These are phyloP conservation scores for Samia ricini DNA, from an alignment of 1,140 invertebrate species.

Conservation along the genomic window DNA sequence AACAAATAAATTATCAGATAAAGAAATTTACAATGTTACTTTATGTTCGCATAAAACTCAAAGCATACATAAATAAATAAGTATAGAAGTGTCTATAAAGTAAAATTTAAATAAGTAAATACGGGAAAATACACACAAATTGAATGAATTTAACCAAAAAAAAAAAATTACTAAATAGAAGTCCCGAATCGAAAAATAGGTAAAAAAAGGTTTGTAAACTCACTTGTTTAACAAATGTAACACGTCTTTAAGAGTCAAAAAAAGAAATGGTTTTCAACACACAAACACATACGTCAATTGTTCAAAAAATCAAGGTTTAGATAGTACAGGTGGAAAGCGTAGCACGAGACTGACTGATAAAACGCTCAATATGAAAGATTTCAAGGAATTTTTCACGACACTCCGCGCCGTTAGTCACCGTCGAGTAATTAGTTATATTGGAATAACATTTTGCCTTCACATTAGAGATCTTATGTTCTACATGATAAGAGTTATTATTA, in stretches of 20 bases:
- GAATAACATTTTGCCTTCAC: slow-evolving; percentile 20
- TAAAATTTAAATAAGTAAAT: too few relatives aligned
- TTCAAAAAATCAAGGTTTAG: background rate
- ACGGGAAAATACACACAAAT: too few relatives aligned
- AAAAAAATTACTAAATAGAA: too few relatives aligned
- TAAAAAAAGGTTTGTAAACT: background rate
- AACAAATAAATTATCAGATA: too few relatives aligned
- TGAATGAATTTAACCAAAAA: too few relatives aligned
- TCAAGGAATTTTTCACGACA: slow-evolving; percentile 65
- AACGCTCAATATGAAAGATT: slow-evolving; percentile 48
- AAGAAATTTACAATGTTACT: too few relatives aligned
- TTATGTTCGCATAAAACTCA: too few relatives aligned
- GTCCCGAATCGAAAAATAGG: background rate
- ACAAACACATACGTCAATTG: background rate
- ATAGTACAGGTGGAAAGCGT: slow-evolving; percentile 27
- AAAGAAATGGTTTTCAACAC: too few relatives aligned
- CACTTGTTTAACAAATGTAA: background rate
- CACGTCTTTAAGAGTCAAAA: too few relatives aligned
- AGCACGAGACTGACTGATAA: slow-evolving; percentile 26
- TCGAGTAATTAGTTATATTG: slow-evolving; percentile 57
- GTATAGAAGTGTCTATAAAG: too few relatives aligned
- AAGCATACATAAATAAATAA: too few relatives aligned
- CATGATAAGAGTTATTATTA: slow-evolving; percentile 20
- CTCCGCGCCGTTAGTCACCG: slow-evolving; percentile 61
- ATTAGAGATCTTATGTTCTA: background rate